Percentiles rank a stretch among this genome's conserved stretches.
Evolutionary conservation across 2,113 vertebrate genomes (phyloP).

Genomic region (Agelaius tricolor): DNA sequence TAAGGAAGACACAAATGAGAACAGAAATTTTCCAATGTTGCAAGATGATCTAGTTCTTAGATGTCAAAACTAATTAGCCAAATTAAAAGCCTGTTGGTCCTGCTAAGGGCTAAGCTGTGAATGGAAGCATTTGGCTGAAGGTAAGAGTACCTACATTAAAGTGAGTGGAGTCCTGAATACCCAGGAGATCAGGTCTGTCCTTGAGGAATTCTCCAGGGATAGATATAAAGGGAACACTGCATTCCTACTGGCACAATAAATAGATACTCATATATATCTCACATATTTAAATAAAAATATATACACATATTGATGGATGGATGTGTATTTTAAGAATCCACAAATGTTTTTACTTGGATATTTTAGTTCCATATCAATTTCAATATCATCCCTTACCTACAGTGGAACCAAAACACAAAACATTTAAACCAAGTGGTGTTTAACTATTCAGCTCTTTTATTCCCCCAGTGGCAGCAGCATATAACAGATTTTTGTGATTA

Average conservation of each 20-base stretch:
- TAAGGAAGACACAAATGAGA: background rate
- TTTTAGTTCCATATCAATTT: background rate
- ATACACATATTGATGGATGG: background rate
- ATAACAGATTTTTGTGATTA: conserved; percentile 8
- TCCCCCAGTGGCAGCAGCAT: background rate
- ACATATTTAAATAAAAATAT: background rate
- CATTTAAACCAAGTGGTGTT: background rate
- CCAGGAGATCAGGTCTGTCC: background rate
- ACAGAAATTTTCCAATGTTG: background rate
- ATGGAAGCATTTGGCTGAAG: background rate
- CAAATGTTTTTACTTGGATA: background rate
- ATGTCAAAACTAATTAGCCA: background rate
- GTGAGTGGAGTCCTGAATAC: background rate
- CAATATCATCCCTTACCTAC: background rate
- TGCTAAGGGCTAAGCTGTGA: background rate
- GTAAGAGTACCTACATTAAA: background rate
- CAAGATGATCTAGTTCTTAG: background rate
- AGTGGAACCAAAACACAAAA: background rate
- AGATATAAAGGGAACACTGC: fast-evolving
- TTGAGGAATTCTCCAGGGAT: background rate
- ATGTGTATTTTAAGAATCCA: background rate
- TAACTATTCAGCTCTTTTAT: background rate
- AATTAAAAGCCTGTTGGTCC: background rate
- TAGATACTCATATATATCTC: background rate
- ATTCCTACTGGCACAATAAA: background rate